Conservation (phyloP, 1,140 invertebrate species). For the Drosophila punjabiensis region DNA sequence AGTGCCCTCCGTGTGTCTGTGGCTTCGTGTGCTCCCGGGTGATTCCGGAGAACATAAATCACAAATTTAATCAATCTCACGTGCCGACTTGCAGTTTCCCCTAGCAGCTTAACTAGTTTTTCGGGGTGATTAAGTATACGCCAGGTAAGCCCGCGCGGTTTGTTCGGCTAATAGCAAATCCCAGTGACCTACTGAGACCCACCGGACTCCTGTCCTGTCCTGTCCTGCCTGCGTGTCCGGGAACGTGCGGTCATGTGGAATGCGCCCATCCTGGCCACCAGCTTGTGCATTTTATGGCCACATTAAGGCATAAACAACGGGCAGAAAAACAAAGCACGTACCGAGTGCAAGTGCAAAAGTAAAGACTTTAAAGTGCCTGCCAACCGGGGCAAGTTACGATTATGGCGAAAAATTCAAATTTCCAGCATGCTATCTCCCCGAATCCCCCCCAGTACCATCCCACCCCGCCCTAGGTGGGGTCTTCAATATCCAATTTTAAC, state of each 20-base stretch:
- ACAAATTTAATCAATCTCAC: slow-evolving; percentile 76
- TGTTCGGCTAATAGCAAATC: slow-evolving; percentile 33
- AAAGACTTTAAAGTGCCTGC: slow-evolving; percentile 42
- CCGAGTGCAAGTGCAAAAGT: slow-evolving; percentile 42
- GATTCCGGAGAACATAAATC: slow-evolving; percentile 60
- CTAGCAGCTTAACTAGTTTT: slow-evolving; percentile 18
- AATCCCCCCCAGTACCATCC: not conserved
- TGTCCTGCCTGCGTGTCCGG: not conserved
- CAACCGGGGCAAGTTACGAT: slow-evolving; percentile 33
- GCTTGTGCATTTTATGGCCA: slow-evolving; percentile 69
- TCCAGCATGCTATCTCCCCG: slow-evolving; percentile 12
- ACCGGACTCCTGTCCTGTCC: too few species aligned
- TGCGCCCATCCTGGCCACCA: slow-evolving; percentile 19
- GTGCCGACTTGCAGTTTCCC: slow-evolving; percentile 58
- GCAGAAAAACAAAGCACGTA: slow-evolving; percentile 45
- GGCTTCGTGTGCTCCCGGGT: slow-evolving; percentile 16
- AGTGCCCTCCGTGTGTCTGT: slow-evolving; percentile 26
- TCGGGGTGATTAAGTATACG: slow-evolving; percentile 67
- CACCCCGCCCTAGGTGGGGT: slow-evolving; percentile 20
- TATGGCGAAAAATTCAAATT: slow-evolving; percentile 61
- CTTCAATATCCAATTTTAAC: slow-evolving; percentile 63
- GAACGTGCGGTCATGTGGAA: slow-evolving; percentile 40
- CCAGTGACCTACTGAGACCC: slow-evolving; percentile 56
- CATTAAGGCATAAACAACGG: slow-evolving; percentile 73
- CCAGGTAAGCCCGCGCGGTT: slow-evolving; percentile 64